Percentiles rank a stretch among this genome's conserved stretches.
Conservation (phyloP, 2,113 vertebrate species). For the Maylandia zebra region DNA sequence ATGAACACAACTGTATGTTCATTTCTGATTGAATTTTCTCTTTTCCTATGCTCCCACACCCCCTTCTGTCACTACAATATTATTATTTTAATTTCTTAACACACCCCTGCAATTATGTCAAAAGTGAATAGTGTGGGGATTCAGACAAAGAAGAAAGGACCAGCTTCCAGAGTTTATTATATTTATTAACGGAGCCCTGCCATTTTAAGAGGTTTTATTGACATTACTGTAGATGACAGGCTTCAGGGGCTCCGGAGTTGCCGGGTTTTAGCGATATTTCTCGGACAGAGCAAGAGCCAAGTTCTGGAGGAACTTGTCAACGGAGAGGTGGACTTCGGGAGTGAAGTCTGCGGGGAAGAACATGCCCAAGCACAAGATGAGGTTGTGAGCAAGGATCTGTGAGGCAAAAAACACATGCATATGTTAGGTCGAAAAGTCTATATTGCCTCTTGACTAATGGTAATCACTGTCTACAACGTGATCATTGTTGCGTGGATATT, state of each 20-base stretch:
- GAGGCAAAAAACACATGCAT: too few relatives aligned
- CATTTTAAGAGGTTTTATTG: background rate
- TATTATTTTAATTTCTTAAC: background rate
- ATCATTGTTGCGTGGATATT: background rate
- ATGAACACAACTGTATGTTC: background rate
- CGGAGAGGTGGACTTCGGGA: background rate
- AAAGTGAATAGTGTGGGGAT: background rate
- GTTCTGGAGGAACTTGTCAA: slow-evolving; percentile 20
- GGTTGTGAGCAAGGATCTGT: slow-evolving; percentile 61
- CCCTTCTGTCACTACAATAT: fast-evolving
- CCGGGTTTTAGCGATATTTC: slow-evolving; percentile 2
- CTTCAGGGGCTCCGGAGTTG: background rate
- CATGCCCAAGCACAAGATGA: slow-evolving; percentile 66
- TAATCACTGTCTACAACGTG: background rate
- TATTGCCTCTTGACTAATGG: background rate
- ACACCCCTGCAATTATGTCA: background rate
- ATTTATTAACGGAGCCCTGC: background rate
- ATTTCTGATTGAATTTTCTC: background rate
- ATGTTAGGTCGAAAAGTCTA: too few relatives aligned
- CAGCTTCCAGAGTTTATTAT: background rate
- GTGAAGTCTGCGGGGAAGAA: slow-evolving; percentile 9
- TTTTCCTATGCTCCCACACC: background rate
- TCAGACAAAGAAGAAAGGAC: background rate
- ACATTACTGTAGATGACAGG: background rate
- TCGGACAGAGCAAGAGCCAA: background rate